A percentile compares a stretch with the other conserved stretches of the same genome.
Evolutionary conservation across 2,888 invertebrate species (phyloP).

Genomic region (Xestoiulus laeticollis): DNA sequence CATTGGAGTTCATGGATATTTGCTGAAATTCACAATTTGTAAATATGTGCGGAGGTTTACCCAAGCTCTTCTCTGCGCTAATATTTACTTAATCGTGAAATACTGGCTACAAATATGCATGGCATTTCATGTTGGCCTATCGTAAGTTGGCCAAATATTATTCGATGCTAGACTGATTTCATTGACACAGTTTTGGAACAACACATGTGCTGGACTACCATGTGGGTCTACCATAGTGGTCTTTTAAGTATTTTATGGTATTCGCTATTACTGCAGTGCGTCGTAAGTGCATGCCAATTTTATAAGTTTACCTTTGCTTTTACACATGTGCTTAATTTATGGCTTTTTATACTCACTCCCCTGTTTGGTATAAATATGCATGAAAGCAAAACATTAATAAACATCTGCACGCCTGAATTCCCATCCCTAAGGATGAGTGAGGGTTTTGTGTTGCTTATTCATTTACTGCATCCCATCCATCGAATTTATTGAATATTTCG

Average conservation of each 20-base stretch:
- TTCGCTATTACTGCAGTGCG: background rate
- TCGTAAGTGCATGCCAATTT: background rate
- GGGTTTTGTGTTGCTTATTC: background rate
- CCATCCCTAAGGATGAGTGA: background rate
- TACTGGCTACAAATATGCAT: background rate
- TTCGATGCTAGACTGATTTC: background rate
- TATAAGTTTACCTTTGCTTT: background rate
- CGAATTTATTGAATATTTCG: background rate
- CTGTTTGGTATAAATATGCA: background rate
- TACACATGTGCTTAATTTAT: background rate
- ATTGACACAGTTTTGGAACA: background rate
- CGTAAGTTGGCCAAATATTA: background rate
- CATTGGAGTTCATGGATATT: background rate
- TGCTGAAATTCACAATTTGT: background rate
- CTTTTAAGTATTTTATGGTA: background rate
- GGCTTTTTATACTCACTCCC: background rate
- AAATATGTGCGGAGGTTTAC: background rate
- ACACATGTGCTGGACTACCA: background rate
- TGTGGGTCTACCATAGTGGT: no score
- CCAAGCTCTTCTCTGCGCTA: background rate
- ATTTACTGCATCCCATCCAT: background rate
- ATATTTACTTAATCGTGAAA: background rate
- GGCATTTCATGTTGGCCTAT: slow-evolving; percentile 4
- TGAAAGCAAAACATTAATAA: background rate
- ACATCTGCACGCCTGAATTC: background rate